phyloP scores from a whole-genome alignment of 2,797 vertebrate genomes.

The Syngnathus acus region DNA sequence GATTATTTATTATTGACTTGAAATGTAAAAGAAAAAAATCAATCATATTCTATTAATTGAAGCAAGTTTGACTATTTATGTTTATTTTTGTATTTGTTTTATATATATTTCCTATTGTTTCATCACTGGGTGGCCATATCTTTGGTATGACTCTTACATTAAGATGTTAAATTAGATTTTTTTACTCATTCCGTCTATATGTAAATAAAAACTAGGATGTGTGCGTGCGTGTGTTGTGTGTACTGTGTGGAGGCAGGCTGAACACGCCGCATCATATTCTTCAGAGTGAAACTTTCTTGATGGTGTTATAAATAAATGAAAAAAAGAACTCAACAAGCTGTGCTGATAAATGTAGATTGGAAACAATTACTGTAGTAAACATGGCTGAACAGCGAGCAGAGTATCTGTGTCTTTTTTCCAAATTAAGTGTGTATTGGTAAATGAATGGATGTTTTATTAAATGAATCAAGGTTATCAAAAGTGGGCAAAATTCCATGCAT shows the following conservation, averaged over 20 bases:
- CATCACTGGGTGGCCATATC: conserved; percentile 74
- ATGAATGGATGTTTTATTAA: conserved; percentile 17
- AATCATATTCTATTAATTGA: conserved; percentile 57
- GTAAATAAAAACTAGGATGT: conserved; percentile 66
- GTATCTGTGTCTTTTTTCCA: conserved; percentile 33
- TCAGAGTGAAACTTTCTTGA: conserved; percentile 48
- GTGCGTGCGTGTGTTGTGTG: conserved; percentile 56
- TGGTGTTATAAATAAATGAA: conserved; percentile 63
- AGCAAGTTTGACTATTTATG: conserved; percentile 58
- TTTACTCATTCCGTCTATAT: conserved; percentile 69
- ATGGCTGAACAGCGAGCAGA: conserved; percentile 51
- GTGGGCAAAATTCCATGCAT: no score
- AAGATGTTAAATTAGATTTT: conserved; percentile 70
- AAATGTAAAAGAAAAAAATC: conserved; percentile 46
- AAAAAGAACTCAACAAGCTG: conserved; percentile 56
- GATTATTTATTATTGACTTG: conserved; percentile 51
- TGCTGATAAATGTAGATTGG: conserved; percentile 71
- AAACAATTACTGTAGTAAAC: conserved; percentile 68
- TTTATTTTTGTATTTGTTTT: conserved; percentile 75
- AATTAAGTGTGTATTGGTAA: neutral
- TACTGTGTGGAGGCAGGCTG: conserved; percentile 31
- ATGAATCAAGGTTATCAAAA: neutral
- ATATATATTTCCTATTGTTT: conserved; percentile 72
- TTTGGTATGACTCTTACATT: conserved; percentile 73
- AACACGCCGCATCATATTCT: conserved; percentile 63